Base-by-base conservation (phyloP, 2,888 invertebrate species). In the Erannis defoliaria region DNA sequence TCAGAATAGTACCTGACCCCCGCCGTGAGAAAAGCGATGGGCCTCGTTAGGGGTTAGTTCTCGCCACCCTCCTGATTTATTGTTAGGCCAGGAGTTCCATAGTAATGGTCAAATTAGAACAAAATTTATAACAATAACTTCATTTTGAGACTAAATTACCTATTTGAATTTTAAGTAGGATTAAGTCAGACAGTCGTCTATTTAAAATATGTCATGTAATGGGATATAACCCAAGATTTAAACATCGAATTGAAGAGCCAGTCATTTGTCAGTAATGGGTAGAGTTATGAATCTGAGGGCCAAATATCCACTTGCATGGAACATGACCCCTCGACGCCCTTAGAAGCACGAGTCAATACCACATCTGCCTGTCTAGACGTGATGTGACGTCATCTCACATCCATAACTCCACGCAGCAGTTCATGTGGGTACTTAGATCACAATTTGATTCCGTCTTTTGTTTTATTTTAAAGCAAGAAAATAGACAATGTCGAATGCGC, bases 401-500 rank as follows among this genome's bases (percentile, higher is more conserved):
- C 33, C 55, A 63, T 59, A 68, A 66, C 54, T 55, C 62, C 68
- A 53, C 26, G 5, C 6, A 37, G 12, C 31, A 68, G 70, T 63
- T 67, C 68, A 48, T 68, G 65, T 76, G n/a, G n/a, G n/a, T n/a
- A 26, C 26, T 26, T 26, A 77, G 66, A 76, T 78, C 75, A 80
- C 79, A 74, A 54, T 23, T 43, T 65, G 56, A 56, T 66, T 68
- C 62, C 29, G 19, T 33, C 49, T 55, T 64, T 50, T 56, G 58
- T 54, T 18, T 38, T 54, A 26, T 51, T 49, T 21, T 58, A 42
- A 21, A 45, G 14, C 26, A 83, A 82, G 80, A 81, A 84, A 82
- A 76, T 74, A 74, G 77, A 87, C 87, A 86, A 87, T 88, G 86
- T 80, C 74, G 74, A 74, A 73, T 69, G 75, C 70, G 64, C 67